Evolutionary conservation across 2,113 vertebrate genomes (phyloP).

Genomic region (Leucopsar rothschildi): DNA sequence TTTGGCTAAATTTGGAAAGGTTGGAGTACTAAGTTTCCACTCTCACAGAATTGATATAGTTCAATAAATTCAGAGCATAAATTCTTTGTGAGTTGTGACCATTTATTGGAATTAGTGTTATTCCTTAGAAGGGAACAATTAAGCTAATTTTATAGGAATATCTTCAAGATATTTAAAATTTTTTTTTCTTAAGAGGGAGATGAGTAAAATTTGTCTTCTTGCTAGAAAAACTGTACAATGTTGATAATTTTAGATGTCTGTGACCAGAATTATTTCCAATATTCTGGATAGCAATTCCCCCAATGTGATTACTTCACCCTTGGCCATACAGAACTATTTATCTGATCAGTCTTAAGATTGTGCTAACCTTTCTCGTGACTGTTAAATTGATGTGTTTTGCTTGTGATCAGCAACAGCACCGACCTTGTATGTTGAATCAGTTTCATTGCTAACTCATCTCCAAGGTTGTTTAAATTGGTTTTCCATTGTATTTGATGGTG

Average conservation of each 20-base stretch:
- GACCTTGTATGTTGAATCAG: neutral
- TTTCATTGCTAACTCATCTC: conserved; percentile 4
- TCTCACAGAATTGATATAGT: neutral
- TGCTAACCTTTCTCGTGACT: neutral
- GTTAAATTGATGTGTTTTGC: neutral
- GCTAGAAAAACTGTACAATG: neutral
- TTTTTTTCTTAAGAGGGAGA: neutral
- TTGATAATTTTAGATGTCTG: neutral
- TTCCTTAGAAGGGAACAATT: neutral
- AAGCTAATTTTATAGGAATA: neutral
- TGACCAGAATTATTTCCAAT: neutral
- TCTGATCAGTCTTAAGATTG: neutral
- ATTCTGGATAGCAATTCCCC: neutral
- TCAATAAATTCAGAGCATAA: neutral
- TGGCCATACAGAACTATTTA: neutral
- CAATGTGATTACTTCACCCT: neutral
- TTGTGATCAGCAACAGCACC: neutral
- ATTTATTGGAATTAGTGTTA: neutral
- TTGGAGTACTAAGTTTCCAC: neutral
- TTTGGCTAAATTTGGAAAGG: neutral
- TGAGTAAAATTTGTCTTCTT: neutral
- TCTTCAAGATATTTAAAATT: neutral
- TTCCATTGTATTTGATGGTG: neutral
- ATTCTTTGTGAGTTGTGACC: neutral
- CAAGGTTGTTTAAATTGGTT: conserved; percentile 24